Conservation (phyloP, 2,113 vertebrate genomes). For the Ochotona princeps region DNA sequence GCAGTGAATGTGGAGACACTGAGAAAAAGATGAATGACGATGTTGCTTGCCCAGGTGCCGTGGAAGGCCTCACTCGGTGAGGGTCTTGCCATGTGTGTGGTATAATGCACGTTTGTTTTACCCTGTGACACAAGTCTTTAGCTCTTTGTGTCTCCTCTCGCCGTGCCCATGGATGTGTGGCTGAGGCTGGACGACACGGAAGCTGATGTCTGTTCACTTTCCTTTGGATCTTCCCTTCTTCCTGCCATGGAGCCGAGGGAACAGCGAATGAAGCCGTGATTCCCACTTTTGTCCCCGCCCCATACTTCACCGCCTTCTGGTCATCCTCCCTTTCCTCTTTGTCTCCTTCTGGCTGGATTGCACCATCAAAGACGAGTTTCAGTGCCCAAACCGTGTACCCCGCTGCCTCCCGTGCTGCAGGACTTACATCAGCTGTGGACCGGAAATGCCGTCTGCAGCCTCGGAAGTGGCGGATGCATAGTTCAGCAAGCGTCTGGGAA, state of each 20-base stretch:
- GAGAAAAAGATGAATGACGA: not conserved
- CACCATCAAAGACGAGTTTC: constrained; percentile 32
- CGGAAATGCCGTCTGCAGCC: not conserved
- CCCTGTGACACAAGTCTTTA: not conserved
- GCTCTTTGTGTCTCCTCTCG: not conserved
- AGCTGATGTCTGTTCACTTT: not conserved
- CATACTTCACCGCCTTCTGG: not conserved
- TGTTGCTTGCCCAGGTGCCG: not conserved
- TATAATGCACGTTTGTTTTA: rapidly evolving
- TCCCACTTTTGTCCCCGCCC: too few species aligned
- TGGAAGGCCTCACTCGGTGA: not conserved
- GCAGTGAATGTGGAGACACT: not conserved
- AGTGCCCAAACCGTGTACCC: constrained; percentile 46
- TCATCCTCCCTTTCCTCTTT: not conserved
- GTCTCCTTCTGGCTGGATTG: constrained; percentile 21
- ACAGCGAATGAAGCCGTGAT: not conserved
- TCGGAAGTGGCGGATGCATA: constrained; percentile 72
- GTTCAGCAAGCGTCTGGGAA: constrained; percentile 77
- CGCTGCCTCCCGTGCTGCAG: constrained; percentile 48
- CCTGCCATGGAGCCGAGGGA: rapidly evolving
- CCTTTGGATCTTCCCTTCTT: not conserved
- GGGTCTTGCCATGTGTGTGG: rapidly evolving
- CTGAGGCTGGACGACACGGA: not conserved
- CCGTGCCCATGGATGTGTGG: rapidly evolving
- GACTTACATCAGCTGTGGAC: constrained; percentile 45